Percentiles rank a stretch among this genome's conserved stretches.
These are phyloP conservation scores for Coreoperca whiteheadi DNA, from an alignment of 2,113 vertebrate genomes.

Conservation along the genomic window DNA sequence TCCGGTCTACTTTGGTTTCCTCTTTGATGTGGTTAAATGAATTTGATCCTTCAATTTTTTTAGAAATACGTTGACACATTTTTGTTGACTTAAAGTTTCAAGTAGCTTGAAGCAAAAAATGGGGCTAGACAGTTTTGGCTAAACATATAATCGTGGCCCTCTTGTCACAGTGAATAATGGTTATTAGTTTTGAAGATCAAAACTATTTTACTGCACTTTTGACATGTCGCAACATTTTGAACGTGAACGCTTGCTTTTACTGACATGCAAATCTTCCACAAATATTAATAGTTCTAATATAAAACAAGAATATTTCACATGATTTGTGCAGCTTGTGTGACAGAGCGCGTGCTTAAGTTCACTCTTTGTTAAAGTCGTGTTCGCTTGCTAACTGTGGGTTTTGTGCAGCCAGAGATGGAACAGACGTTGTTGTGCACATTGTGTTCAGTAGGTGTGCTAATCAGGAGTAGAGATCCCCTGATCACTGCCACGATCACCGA, in stretches of 20 bases:
- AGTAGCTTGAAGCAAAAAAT: background rate
- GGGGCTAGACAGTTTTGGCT: background rate
- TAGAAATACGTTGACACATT: background rate
- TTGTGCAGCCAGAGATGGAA: conserved; percentile 44
- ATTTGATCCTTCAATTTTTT: background rate
- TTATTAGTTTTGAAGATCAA: background rate
- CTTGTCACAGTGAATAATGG: background rate
- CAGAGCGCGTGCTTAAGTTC: background rate
- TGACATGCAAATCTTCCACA: background rate
- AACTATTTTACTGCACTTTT: background rate
- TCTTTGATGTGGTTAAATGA: conserved; percentile 26
- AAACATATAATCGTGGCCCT: background rate
- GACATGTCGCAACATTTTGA: background rate
- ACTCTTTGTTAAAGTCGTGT: background rate
- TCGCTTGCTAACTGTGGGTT: background rate
- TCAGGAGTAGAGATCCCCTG: conserved; percentile 75
- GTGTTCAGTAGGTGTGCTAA: conserved; percentile 77
- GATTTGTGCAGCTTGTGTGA: background rate
- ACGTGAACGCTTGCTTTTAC: background rate
- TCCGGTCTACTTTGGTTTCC: background rate
- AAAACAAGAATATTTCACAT: background rate
- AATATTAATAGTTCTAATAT: background rate
- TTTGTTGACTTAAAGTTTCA: background rate
- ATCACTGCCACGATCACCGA: conserved; percentile 73
- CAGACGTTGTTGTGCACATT: conserved; percentile 75